Evolutionary conservation across 2,797 vertebrate genomes (phyloP), one percentile per base, ranked within the genome.

Genomic region (Tachyglossus aculeatus): DNA sequence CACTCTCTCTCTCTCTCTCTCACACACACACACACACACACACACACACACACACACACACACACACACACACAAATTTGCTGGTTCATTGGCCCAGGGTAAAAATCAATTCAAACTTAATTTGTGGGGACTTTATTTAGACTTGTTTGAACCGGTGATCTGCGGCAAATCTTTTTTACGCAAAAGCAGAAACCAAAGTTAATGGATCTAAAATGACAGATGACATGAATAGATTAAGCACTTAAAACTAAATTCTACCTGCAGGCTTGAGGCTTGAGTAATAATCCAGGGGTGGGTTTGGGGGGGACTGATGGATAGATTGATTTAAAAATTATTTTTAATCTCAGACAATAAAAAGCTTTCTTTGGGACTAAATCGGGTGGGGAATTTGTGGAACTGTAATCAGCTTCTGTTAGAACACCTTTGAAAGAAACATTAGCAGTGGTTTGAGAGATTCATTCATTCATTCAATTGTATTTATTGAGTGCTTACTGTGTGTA

Each of bases 81-180:
- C 86, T 89, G 88, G 86, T 89, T 90, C 90, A 88, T 84, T 89
- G 87, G 73, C 54, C 84, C 68, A 83, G 0, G 76, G 73, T 80
- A 78, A 83, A 84, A 87, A 90, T 88, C 85, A 82, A 87, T 87
- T 85, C 85, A 87, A 93, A 91, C 71, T 69, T 83, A 88, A 86
- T 93, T 92, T 91, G 87, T 89, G 87, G 87, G 86, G 91, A 93
- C 87, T 88, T 89, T 82, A 84, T 87, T 89, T 92, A 80, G 77
- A 63, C 67, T 82, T 86, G 82, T 86, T 86, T 81, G 80, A 92
- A 37, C 66, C 89, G 80, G 82, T 91, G 83, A 77, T 90, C 89
- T 91, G 90, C 89, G 83, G 89, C 72, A 88, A 91, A 94, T 89
- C 78, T 88, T 72, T 74, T 78, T 83, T 89, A 87, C 88, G 83